These are phyloP conservation scores for Habrosyne pyritoides DNA, from an alignment of 2,888 invertebrate genomes.

Conservation along the genomic window DNA sequence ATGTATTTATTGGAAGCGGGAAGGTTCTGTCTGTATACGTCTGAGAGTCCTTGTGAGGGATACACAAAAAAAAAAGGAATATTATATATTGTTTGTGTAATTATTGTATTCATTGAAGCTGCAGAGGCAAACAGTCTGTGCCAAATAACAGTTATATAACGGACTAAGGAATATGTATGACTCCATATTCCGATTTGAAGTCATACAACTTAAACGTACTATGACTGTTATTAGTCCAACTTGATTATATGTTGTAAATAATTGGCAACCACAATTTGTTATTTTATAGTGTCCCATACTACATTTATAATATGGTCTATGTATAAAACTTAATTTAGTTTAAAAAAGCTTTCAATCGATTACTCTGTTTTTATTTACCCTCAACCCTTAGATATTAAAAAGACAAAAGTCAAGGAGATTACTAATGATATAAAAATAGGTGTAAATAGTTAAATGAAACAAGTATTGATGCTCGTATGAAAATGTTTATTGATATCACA, in stretches of 20 bases:
- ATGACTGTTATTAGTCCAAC: conserved; percentile 11
- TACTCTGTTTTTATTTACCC: conserved; percentile 58
- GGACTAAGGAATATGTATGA: not conserved
- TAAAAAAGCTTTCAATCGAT: conserved; percentile 77
- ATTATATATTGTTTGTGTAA: conserved; percentile 42
- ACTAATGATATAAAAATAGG: not conserved
- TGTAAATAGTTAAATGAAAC: conserved; percentile 30
- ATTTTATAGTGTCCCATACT: conserved; percentile 63
- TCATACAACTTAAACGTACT: conserved; percentile 8
- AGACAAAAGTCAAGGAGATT: not conserved
- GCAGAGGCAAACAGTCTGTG: conserved; percentile 56
- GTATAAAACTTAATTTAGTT: conserved; percentile 74
- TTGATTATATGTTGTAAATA: conserved; percentile 54
- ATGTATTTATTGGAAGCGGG: conserved; percentile 63
- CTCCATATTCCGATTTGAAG: conserved; percentile 7
- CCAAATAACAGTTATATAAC: conserved; percentile 18
- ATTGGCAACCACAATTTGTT: conserved; percentile 55
- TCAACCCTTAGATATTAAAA: conserved; percentile 13
- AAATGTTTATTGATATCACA: conserved; percentile 84
- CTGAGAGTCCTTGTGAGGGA: conserved; percentile 56
- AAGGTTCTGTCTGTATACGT: conserved; percentile 23
- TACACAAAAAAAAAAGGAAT: conserved; percentile 58
- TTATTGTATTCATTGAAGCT: conserved; percentile 54
- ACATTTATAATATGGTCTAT: conserved; percentile 66
- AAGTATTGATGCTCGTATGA: conserved; percentile 79